Percentiles rank a stretch among this genome's conserved stretches.
phyloP scores from a whole-genome alignment of 2,113 vertebrate species.

The Pluvianellus socialis region DNA sequence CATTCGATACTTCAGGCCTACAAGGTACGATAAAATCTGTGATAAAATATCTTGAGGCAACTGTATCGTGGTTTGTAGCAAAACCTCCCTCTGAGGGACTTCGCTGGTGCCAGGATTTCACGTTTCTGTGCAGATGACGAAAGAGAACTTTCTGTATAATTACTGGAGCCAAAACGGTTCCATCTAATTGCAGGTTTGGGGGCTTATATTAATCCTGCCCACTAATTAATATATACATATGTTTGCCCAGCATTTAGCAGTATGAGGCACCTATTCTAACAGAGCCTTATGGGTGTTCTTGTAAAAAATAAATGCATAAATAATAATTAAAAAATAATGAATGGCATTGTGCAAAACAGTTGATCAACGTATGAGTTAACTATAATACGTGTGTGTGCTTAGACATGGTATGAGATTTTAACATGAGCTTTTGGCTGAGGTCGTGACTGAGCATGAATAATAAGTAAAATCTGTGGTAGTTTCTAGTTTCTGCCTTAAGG shows the following conservation, averaged over 20 bases:
- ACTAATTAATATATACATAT: background rate
- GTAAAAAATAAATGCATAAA: slow-evolving; percentile 30
- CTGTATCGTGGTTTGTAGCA: background rate
- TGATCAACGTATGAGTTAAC: background rate
- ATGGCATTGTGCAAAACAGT: background rate
- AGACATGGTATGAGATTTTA: background rate
- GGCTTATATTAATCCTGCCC: background rate
- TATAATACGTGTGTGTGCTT: background rate
- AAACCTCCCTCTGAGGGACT: background rate
- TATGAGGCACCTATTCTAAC: background rate
- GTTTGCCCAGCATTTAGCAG: slow-evolving; percentile 4
- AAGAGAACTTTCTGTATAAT: background rate
- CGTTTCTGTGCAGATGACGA: background rate
- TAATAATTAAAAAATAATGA: background rate
- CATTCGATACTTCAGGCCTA: background rate
- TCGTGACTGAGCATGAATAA: background rate
- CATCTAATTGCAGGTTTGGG: slow-evolving; percentile 13
- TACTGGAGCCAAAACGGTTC: background rate
- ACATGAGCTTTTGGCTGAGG: background rate
- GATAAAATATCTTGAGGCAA: background rate
- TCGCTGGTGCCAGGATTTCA: background rate
- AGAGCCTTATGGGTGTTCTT: slow-evolving; percentile 14
- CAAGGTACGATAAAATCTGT: background rate
- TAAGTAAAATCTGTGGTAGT: background rate
- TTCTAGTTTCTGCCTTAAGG: slow-evolving; percentile 26